These are phyloP conservation scores for Magallana angulata DNA, from an alignment of 1,140 invertebrate genomes.

Conservation along the genomic window DNA sequence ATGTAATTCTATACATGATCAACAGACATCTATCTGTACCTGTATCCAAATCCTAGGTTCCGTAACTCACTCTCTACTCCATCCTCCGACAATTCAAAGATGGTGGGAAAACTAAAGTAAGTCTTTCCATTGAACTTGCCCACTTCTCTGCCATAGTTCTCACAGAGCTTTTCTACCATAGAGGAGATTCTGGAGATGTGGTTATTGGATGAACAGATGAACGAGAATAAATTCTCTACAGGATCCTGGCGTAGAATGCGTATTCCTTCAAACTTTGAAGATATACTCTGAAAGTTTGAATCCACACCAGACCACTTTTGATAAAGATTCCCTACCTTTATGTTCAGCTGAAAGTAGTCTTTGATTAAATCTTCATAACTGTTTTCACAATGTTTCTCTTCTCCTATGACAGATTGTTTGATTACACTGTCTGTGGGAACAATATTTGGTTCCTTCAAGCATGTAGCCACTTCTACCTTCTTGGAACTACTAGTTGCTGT, in stretches of 20 bases:
- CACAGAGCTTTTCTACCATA: constrained; percentile 95
- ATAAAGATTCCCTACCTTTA: constrained; percentile 86
- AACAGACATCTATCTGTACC: background rate
- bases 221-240: constrained; percentile 95
- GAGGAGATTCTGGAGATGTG: constrained; percentile 90
- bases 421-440: background rate
- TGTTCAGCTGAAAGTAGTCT: constrained; percentile 81
- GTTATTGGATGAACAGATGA: constrained; percentile 98
- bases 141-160: constrained; percentile 89
- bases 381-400: background rate
- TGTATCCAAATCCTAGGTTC: constrained; percentile 92
- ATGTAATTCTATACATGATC: too few relatives aligned
- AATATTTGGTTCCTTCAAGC: background rate
- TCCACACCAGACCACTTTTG: constrained; percentile 88
- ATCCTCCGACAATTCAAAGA: constrained; percentile 83
- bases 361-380: constrained; percentile 10
- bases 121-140: constrained; percentile 83
- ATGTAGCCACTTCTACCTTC: background rate
- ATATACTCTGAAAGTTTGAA: constrained; percentile 85
- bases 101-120: constrained; percentile 91
- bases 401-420: background rate
- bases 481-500: background rate
- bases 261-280: constrained; percentile 88
- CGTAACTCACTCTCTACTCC: constrained; percentile 83
- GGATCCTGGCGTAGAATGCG: constrained; percentile 95